phyloP scores from a whole-genome alignment of 2,797 vertebrate species.

The Poeciliopsis gracilis region DNA sequence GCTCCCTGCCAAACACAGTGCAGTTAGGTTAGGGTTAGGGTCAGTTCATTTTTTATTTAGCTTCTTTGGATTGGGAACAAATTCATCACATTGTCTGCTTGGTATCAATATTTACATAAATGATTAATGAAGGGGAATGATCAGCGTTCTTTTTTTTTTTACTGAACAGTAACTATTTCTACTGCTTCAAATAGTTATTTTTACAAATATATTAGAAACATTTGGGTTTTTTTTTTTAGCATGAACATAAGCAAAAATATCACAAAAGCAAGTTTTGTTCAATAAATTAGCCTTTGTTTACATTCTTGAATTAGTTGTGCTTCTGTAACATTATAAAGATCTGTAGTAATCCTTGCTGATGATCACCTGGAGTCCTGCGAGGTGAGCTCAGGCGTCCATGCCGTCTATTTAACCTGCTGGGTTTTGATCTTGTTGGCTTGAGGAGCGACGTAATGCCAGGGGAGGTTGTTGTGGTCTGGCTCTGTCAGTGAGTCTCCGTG shows the following conservation, averaged over 20 bases:
- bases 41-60: background rate
- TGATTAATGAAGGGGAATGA: background rate
- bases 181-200: background rate
- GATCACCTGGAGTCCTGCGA: slow-evolving; percentile 30
- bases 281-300: background rate
- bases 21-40: background rate
- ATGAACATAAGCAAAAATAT: background rate
- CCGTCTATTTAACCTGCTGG: slow-evolving; percentile 42
- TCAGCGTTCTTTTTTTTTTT: background rate
- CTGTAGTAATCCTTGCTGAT: slow-evolving; percentile 43
- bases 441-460: slow-evolving; percentile 34
- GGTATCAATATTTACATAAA: background rate
- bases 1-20: background rate
- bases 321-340: slow-evolving; percentile 19
- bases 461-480: slow-evolving; percentile 16
- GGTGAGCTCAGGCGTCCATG: slow-evolving; percentile 31
- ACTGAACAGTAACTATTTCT: background rate
- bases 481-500: slow-evolving; percentile 22
- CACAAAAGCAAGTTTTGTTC: background rate
- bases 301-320: background rate
- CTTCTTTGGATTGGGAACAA: background rate
- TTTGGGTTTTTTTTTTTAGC: background rate
- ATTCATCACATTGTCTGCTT: background rate
- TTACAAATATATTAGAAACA: background rate
- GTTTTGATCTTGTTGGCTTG: slow-evolving; percentile 34